Evolutionary conservation across 2,888 invertebrate genomes (phyloP).

Genomic region (Temnothorax ravouxi): DNA sequence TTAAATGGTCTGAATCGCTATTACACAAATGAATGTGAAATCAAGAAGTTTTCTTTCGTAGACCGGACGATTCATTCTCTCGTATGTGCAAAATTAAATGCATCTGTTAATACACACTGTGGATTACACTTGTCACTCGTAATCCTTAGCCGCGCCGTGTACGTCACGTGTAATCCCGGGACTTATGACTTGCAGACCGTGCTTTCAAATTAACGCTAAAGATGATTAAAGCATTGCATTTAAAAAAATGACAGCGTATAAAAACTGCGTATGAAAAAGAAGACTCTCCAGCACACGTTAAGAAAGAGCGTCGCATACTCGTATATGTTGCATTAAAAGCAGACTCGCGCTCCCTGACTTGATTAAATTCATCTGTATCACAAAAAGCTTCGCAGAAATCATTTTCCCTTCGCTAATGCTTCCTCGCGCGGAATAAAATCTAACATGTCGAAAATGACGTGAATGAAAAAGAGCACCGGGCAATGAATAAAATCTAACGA

Average conservation of each 20-base stretch:
- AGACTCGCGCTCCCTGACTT: neutral
- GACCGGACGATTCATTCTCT: neutral
- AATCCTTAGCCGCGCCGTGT: constrained; percentile 23
- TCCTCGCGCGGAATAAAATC: constrained; percentile 26
- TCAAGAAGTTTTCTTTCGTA: constrained; percentile 11
- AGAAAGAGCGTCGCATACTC: neutral
- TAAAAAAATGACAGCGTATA: neutral
- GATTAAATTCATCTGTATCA: constrained; percentile 24
- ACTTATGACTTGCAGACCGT: constrained; percentile 17
- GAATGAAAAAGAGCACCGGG: constrained; percentile 18
- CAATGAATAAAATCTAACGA: constrained; percentile 41
- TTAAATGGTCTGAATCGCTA: neutral
- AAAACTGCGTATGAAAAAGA: neutral
- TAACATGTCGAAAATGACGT: constrained; percentile 19
- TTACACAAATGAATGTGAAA: neutral
- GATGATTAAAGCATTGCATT: constrained; percentile 8
- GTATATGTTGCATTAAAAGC: neutral
- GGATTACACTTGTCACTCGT: constrained; percentile 36
- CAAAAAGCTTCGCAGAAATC: constrained; percentile 16
- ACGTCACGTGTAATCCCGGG: constrained; percentile 29
- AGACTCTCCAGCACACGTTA: neutral
- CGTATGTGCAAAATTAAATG: constrained; percentile 28
- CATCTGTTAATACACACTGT: constrained; percentile 32
- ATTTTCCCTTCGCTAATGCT: neutral
- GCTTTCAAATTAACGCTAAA: constrained; percentile 35